Conservation (phyloP, 2,797 vertebrate genomes). For the Clarias pachynema region DNA sequence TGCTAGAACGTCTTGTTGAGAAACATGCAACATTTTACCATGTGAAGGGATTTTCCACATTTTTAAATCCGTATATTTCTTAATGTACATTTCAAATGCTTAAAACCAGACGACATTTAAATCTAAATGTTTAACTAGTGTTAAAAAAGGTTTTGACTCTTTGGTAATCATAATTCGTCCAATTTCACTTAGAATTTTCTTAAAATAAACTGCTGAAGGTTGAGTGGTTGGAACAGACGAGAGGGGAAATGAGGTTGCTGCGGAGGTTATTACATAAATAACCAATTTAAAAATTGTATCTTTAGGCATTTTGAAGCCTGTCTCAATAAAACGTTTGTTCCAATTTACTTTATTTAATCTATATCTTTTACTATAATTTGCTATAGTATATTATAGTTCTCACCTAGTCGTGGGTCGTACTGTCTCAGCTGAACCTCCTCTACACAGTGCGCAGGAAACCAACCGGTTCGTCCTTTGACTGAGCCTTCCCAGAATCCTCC, state of each 20-base stretch:
- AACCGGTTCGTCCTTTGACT: conserved; percentile 93
- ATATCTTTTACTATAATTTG: no score
- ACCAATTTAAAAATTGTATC: no score
- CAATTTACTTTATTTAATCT: no score
- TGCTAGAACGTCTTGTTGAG: background rate
- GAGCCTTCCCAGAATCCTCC: conserved; percentile 97
- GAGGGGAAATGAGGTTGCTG: no score
- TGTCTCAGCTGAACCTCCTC: conserved; percentile 98
- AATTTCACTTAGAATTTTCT: background rate
- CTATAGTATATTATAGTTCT: conserved; percentile 46
- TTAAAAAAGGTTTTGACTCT: background rate
- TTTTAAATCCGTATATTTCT: background rate
- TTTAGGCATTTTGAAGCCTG: no score
- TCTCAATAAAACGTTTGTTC: no score
- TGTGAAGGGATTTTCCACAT: background rate
- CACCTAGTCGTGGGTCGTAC: conserved; percentile 89
- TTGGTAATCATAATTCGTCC: background rate
- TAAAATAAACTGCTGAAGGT: no score
- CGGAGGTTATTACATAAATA: no score
- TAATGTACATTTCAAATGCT: background rate
- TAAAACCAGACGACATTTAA: background rate
- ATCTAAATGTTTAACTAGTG: background rate
- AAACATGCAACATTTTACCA: background rate
- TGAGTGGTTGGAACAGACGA: no score
- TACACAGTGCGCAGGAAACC: conserved; percentile 98